Evolutionary conservation across 2,113 vertebrate species (phyloP), one percentile per base, ranked within the genome.

Genomic region (Nothobranchius kuhntae): DNA sequence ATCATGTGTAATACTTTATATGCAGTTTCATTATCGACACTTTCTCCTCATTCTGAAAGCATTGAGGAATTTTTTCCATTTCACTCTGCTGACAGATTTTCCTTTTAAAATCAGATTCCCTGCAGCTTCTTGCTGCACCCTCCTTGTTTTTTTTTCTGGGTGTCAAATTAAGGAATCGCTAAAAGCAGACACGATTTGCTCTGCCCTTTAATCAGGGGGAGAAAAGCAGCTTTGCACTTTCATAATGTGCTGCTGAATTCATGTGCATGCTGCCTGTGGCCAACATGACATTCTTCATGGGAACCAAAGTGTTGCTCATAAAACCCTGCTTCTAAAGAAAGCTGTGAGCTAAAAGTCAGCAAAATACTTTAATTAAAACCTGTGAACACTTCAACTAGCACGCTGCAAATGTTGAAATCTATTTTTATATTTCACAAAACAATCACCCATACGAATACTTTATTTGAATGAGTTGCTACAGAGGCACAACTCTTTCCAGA

Each of bases 91-190:
- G 73, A 71, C 61, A 65, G 66, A 62, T 69, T 57, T 46, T 24
- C 44, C 12, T 30, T 46, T 44, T 30, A 44, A 2, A 21, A 50
- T 24, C 30, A 13, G 48, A 72, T 51, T 48, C 54, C 51, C 62
- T 62, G 67, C 63, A 61, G 48, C 61, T 61, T 61, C 6, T 15
- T 65, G 75, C 50, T 47, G 61, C 51, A 47, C 30, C 40, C 70
- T 45, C 61, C 48, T 61, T 52, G 71, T 17, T 65, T 45, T 79
- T 71, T 75, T 71, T 75, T 48, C 69, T 65, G 59, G 35, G 69
- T 73, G 80, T 70, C 77, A 79, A 79, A 81, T 82, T 53, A 71
- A 84, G 52, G 78, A 81, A 82, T 48, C 54, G 26, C 70, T 55
- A 63, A 79, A 81, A 83, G 56, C 65, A 73, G 64, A 13, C 13